A percentile compares a stretch with the other conserved stretches of the same genome.
These are phyloP conservation scores for Aramus guarauna DNA, from an alignment of 2,113 vertebrate species.

Conservation along the genomic window DNA sequence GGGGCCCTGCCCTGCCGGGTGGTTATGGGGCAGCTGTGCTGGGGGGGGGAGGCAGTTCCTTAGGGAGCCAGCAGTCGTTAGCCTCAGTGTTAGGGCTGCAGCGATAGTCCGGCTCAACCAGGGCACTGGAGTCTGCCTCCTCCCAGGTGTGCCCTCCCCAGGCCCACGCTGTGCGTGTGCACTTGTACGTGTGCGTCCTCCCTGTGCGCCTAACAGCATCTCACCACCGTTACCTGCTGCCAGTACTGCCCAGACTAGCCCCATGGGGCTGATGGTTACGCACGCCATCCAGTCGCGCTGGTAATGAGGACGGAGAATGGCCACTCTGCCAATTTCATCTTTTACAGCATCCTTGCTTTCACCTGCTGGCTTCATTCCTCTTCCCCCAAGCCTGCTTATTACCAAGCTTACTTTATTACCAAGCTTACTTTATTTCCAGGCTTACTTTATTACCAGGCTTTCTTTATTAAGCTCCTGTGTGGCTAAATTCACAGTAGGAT, in stretches of 20 bases:
- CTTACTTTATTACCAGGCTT: not conserved
- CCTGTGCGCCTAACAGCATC: not conserved
- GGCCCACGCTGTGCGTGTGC: fast-evolving
- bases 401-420: not conserved
- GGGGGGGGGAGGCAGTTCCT: fast-evolving
- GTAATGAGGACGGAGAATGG: not conserved
- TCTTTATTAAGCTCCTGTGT: too few relatives aligned
- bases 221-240: not conserved
- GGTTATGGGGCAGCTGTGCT: not conserved
- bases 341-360: not conserved
- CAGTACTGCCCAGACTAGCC: not conserved
- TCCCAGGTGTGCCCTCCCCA: not conserved
- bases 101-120: not conserved
- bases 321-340: not conserved
- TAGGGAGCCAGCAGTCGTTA: not conserved
- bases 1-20: not conserved
- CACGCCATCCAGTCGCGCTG: not conserved
- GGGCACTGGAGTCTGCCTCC: not conserved
- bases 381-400: not conserved
- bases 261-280: not conserved
- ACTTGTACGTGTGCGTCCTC: not conserved
- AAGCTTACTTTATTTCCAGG: not conserved
- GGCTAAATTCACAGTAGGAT: not conserved
- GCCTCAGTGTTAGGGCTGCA: not conserved
- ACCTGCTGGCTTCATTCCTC: not conserved